A percentile compares a stretch with the other conserved stretches of the same genome.
Evolutionary conservation across 2,888 invertebrate genomes (phyloP).

Genomic region (Geophilus truncorum): DNA sequence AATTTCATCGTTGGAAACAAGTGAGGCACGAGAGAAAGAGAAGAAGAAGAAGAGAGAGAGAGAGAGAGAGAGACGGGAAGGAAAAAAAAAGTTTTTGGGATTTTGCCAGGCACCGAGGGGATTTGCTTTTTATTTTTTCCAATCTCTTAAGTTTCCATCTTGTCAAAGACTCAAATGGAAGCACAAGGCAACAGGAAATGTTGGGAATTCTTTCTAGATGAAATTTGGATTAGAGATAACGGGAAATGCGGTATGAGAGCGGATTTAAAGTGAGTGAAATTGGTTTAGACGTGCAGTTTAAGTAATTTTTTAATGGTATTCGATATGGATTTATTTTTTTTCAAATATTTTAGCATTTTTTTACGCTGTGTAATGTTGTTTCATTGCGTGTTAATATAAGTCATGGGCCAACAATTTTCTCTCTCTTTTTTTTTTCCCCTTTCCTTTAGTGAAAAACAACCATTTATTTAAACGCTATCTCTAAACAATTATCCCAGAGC

Average conservation of each 20-base stretch:
- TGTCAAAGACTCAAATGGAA: conserved; percentile 15
- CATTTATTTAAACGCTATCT: background rate
- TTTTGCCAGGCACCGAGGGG: background rate
- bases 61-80: background rate
- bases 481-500: background rate
- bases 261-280: background rate
- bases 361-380: background rate
- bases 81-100: conserved; percentile 3
- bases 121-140: conserved; percentile 6
- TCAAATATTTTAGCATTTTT: background rate
- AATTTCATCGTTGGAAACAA: conserved; percentile 16
- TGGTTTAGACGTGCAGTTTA: background rate
- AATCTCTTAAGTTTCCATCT: conserved; percentile 15
- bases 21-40: background rate
- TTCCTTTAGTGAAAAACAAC: background rate
- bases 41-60: background rate
- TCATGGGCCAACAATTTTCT: background rate
- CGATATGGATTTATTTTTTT: background rate
- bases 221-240: conserved; percentile 13
- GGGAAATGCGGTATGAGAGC: background rate
- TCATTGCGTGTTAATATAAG: background rate
- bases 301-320: background rate
- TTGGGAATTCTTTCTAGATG: background rate
- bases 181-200: conserved; percentile 1
- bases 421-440: background rate